Conservation (phyloP, 2,113 vertebrate species). For the Chamaea fasciata region DNA sequence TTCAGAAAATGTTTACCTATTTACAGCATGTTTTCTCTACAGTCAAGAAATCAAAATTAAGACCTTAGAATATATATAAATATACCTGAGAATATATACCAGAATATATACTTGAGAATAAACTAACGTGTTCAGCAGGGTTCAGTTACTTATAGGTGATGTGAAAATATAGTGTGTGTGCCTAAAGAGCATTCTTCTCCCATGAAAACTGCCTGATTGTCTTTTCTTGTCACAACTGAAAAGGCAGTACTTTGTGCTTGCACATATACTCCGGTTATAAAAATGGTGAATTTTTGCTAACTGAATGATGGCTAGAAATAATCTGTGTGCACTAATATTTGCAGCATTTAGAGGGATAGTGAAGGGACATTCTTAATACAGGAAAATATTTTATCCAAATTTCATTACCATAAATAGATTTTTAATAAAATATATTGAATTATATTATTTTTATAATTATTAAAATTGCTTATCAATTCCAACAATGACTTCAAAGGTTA, state of each 20-base stretch:
- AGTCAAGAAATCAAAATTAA: not conserved
- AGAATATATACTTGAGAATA: not conserved
- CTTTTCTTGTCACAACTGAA: not conserved
- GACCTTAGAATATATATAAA: not conserved
- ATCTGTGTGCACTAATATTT: not conserved
- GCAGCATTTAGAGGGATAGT: not conserved
- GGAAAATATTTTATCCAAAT: not conserved
- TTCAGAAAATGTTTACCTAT: not conserved
- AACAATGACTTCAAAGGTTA: not conserved
- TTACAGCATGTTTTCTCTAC: not conserved
- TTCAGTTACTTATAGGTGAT: not conserved
- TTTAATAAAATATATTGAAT: not conserved
- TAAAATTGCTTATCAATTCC: not conserved
- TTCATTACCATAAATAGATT: not conserved
- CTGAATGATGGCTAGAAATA: not conserved
- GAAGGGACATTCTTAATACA: not conserved
- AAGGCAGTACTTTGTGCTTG: not conserved
- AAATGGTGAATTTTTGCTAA: not conserved
- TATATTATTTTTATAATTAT: not conserved
- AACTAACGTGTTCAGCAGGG: not conserved
- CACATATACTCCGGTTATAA: not conserved
- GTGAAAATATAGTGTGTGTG: not conserved
- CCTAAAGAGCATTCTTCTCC: not conserved
- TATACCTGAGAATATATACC: no score
- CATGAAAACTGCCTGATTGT: not conserved